Evolutionary conservation across 2,113 vertebrate genomes (phyloP), one percentile per base, ranked within the genome.

Genomic region (Phylloscopus whistleri): DNA sequence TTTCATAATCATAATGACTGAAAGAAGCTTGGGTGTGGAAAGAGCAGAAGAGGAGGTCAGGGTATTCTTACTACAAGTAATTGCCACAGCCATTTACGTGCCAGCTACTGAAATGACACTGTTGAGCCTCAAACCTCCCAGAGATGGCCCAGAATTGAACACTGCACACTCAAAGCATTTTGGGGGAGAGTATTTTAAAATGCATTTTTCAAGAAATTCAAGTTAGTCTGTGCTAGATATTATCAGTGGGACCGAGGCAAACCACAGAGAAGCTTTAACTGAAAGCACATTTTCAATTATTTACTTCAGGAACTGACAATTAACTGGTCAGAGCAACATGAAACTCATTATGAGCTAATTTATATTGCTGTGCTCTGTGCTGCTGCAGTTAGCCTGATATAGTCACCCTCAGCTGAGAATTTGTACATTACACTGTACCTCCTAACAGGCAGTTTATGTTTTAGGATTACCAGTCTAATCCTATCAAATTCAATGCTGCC

Each of bases 261-360:
- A 52, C 52, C 37, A 15, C 55, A 79, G 39, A 76, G 63, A 60
- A 67, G 37, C 67, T 88, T 82, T 73, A 83, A 79, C 11, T 56
- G 79, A 85, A 88, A 88, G 55, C n/a, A 62, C 33, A 27, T 77
- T 87, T 84, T 77, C 87, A 95, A 55, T 94, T 93, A 92, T 91
- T 87, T 87, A 87, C 69, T 87, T 62, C 68, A 89, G 55, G n/a
- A 55, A 49, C 46, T 70, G 55, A 67, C 35, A 89, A 60, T 66
- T 91, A 91, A 89, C 35, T 68, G 60, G 66, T 55, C 77, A 89
- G 69, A 62, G 48, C 87, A 87, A 91, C 53, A 91, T 2, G 4
- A 84, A 95, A 93, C 76, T 94, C 90, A 87, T 92, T 92, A 95
- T 37, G n/a, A 92, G 52, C n/a, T 73, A 76, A 93, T 93, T 94